Evolutionary conservation across 2,797 vertebrate genomes (phyloP).

Genomic region (Synanceia verrucosa): DNA sequence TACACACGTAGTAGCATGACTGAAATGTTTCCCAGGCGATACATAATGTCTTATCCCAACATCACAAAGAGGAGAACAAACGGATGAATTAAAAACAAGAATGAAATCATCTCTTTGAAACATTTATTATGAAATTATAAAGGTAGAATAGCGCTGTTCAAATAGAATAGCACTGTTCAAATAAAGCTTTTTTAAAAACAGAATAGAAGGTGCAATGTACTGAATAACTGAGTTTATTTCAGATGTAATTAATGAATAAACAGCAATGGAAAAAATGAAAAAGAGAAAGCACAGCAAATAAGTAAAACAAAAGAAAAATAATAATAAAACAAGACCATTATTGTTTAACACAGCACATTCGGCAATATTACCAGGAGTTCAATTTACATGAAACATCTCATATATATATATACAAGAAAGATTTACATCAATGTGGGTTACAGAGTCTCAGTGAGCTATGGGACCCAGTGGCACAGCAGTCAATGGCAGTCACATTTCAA

Average conservation of each 20-base stretch:
- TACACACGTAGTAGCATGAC: slow-evolving; percentile 30
- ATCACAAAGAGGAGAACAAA: slow-evolving; percentile 59
- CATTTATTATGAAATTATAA: slow-evolving; percentile 90
- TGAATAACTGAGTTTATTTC: slow-evolving; percentile 77
- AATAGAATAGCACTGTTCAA: slow-evolving; percentile 83
- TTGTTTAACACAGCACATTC: slow-evolving; percentile 86
- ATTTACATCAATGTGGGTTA: slow-evolving; percentile 80
- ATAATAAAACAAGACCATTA: slow-evolving; percentile 81
- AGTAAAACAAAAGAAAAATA: slow-evolving; percentile 57
- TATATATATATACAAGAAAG: slow-evolving; percentile 86
- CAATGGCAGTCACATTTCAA: slow-evolving; percentile 78
- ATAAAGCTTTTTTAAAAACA: slow-evolving; percentile 78
- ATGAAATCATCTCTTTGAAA: slow-evolving; percentile 80
- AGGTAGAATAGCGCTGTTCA: slow-evolving; percentile 82
- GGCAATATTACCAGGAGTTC: slow-evolving; percentile 87
- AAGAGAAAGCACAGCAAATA: slow-evolving; percentile 55
- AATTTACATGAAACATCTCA: slow-evolving; percentile 85
- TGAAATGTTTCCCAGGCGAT: slow-evolving; percentile 42
- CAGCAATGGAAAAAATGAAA: slow-evolving; percentile 56
- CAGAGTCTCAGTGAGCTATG: slow-evolving; percentile 74
- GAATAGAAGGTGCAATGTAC: slow-evolving; percentile 72
- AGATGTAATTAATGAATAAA: slow-evolving; percentile 75
- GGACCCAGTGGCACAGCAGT: slow-evolving; percentile 68
- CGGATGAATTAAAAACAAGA: slow-evolving; percentile 74
- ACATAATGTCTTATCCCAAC: slow-evolving; percentile 42